Evolutionary conservation across 2,113 vertebrate species (phyloP).

Genomic region (Pelecanus crispus): DNA sequence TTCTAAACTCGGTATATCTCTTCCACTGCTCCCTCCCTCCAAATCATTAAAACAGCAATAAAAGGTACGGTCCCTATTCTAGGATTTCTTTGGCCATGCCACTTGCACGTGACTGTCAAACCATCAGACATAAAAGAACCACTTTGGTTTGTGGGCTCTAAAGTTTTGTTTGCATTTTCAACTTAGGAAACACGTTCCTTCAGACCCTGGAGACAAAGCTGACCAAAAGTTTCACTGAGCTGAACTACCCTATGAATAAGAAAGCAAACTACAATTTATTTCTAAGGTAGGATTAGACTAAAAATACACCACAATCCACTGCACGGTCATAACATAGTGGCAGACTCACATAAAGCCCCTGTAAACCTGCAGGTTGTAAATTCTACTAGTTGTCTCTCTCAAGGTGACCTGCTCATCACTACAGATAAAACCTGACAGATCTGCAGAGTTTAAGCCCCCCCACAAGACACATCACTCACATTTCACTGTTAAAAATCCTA

Average conservation of each 20-base stretch:
- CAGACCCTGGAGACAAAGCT: not conserved
- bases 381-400: not conserved
- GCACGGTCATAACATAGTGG: rapidly evolving
- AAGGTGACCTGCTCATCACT: not conserved
- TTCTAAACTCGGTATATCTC: not conserved
- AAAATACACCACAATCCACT: not conserved
- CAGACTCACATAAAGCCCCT: not conserved
- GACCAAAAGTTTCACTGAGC: not conserved
- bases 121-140: not conserved
- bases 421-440: not conserved
- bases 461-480: not conserved
- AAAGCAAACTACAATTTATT: not conserved
- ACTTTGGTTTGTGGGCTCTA: rapidly evolving
- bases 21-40: not conserved
- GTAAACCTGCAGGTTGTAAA: not conserved
- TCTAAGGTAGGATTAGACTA: not conserved
- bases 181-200: not conserved
- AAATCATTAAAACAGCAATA: not conserved
- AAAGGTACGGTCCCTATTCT: not conserved
- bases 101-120: not conserved
- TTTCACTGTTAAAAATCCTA: not conserved
- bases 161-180: not conserved
- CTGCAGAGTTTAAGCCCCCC: not conserved
- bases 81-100: not conserved
- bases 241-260: not conserved